These are phyloP conservation scores for Idaea biselata DNA, from an alignment of 2,888 invertebrate genomes.

Conservation along the genomic window DNA sequence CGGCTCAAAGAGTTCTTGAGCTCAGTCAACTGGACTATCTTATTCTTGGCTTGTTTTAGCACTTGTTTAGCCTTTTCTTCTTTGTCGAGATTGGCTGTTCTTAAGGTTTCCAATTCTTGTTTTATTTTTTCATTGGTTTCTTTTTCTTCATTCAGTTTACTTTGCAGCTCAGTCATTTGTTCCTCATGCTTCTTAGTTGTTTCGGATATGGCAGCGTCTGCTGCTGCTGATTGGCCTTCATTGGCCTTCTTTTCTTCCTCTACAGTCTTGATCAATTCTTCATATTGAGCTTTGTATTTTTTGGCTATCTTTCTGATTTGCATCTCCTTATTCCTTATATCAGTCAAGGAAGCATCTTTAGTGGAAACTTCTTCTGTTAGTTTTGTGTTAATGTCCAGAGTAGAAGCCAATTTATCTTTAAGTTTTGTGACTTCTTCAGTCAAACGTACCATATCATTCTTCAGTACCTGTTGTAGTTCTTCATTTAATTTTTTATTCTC, in stretches of 20 bases:
- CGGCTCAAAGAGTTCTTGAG: slow-evolving; percentile 82
- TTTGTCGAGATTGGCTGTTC: slow-evolving; percentile 78
- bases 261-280: slow-evolving; percentile 85
- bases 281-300: slow-evolving; percentile 93
- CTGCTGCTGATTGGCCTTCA: slow-evolving; percentile 78
- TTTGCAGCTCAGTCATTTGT: slow-evolving; percentile 64
- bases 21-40: slow-evolving; percentile 87
- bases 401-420: slow-evolving; percentile 78
- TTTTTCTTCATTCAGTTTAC: slow-evolving; percentile 68
- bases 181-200: slow-evolving; percentile 77
- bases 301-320: slow-evolving; percentile 94
- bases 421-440: slow-evolving; percentile 84
- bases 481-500: slow-evolving; percentile 84
- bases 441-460: slow-evolving; percentile 79
- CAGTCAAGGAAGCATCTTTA: slow-evolving; percentile 84
- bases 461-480: slow-evolving; percentile 79
- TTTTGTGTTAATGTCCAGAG: slow-evolving; percentile 82
- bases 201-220: slow-evolving; percentile 66
- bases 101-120: slow-evolving; percentile 83
- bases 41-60: slow-evolving; percentile 87
- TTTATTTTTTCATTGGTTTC: slow-evolving; percentile 84
- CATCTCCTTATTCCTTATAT: slow-evolving; percentile 85
- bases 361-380: slow-evolving; percentile 83
- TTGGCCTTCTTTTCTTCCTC: slow-evolving; percentile 82
- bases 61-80: slow-evolving; percentile 85